Base-by-base conservation (phyloP, 2,797 vertebrate genomes). In the Typhlichthys eigenmanni region DNA sequence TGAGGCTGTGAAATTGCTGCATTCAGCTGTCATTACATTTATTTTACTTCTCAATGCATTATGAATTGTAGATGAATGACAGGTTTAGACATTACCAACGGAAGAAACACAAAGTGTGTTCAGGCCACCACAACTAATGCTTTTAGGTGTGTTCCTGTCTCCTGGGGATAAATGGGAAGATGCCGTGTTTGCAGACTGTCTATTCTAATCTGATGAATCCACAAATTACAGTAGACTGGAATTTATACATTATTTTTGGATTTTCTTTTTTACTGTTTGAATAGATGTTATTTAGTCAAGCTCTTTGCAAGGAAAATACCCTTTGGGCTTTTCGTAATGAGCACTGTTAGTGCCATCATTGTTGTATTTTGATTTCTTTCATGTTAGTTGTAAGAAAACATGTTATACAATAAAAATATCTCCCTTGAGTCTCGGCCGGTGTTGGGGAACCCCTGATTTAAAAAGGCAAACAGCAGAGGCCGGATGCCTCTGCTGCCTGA, bases 381-480 rank as follows among this genome's bases (percentile, higher is more conserved):
- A 67, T 56, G 49, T 68, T 81, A 67, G 60, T 19, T 48, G 58
- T 60, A 54, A 69, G 70, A 62, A 70, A 74, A 66, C 62, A 32
- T 49, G n/a, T 66, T 52, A 70, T 71, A 16, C 49, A 64, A 64
- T 72, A 74, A 74, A 74, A 53, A 58, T 10, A 47, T 46, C 62
- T 83, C 78, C 83, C 79, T 54, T 9, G 66, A 72, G 79, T 47
- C 63, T 58, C 59, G 13, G 5, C 34, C 63, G 47, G 56, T 71
- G 73, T 80, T 64, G 74, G 85, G 81, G 67, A 89, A 83, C 74
- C 87, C 86, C 90, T 82, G 82, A 87, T 91, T 89, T 86, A 82
- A 86, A 86, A 87, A 88, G 73, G 78, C 77, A 86, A 79, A 82
- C 78, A 71, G n/a, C n/a, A n/a, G n/a, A n/a, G n/a, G 52, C 66